Base-by-base conservation (phyloP, 2,888 invertebrate genomes). In the Heliconius charithonia region DNA sequence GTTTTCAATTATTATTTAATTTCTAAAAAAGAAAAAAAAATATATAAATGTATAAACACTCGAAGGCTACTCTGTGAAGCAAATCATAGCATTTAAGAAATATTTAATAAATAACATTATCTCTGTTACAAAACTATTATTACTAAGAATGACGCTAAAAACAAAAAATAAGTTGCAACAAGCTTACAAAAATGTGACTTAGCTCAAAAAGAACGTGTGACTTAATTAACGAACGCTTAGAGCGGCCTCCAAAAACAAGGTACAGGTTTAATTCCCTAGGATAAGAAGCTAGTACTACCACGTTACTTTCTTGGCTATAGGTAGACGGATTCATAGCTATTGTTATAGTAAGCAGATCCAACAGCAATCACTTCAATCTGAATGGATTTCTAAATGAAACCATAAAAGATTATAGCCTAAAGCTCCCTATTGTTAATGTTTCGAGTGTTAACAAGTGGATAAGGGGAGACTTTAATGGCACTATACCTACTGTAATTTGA, bases 341-440 rank as follows among this genome's bases (percentile, higher is more conserved):
- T 45, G 45, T 66, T 32, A 75, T 32, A 29, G n/a, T 13, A 56
- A 51, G 66, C 12, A 37, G 27, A 72, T 37, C 56, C 63, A 56
- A 72, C 4, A 51, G 22, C 25, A 66, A 41, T 72, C 74, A 76
- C 73, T 73, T 74, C 67, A 78, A 65, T 72, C 67, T 45, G n/a
- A 73, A 67, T 73, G 56, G 29, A 80, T 62, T 74, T 78, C n/a
- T 56, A 71, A 27, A 72, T 70, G 51, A 70, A 78, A 67, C 70
- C 72, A 67, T 77, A 75, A 77, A 66, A 70, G 75, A 72, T 75
- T 65, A 75, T 77, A 62, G 65, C 65, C 70, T 73, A 45, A 37
- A 77, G 37, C 41, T 77, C 75, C 62, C 72, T 75, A 29, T 70
- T 56, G 63, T 75, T 75, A 75, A 67, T 45, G 41, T 63, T 69